phyloP scores from a whole-genome alignment of 2,113 vertebrate genomes.

The Catharus fuscescens region DNA sequence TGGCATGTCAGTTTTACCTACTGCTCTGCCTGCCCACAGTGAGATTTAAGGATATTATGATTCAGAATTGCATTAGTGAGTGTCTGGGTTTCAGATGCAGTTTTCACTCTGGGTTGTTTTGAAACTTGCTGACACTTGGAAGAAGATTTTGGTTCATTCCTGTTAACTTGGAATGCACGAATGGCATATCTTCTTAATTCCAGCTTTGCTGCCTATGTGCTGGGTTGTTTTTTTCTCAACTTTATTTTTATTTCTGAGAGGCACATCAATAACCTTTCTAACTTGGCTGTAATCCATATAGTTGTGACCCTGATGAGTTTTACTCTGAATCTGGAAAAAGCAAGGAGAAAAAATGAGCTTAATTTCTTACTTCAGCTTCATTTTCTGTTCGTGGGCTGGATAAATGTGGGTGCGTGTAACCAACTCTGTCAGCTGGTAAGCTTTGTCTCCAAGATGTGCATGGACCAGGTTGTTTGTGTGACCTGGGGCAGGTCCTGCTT shows the following conservation, averaged over 20 bases:
- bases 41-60: not conserved
- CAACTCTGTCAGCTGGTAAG: not conserved
- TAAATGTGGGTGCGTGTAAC: not conserved
- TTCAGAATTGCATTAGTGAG: not conserved
- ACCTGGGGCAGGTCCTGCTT: not conserved
- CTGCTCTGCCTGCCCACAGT: not conserved
- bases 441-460: not conserved
- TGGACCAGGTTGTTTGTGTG: not conserved
- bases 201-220: not conserved
- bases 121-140: constrained; percentile 41
- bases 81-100: not conserved
- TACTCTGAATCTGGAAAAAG: constrained; percentile 39
- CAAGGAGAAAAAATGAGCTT: constrained; percentile 51
- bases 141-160: constrained; percentile 15
- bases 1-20: not conserved
- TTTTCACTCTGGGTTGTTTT: not conserved
- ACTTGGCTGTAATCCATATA: constrained; percentile 46
- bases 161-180: not conserved
- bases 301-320: constrained; percentile 60
- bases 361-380: constrained; percentile 10
- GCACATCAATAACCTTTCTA: constrained; percentile 60
- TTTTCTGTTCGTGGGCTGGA: not conserved
- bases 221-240: not conserved
- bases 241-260: constrained; percentile 59
- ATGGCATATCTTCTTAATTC: constrained; percentile 34